A percentile compares a stretch with the other conserved stretches of the same genome.
These are phyloP conservation scores for Botia almorhae DNA, from an alignment of 2,797 vertebrate species.

Conservation along the genomic window DNA sequence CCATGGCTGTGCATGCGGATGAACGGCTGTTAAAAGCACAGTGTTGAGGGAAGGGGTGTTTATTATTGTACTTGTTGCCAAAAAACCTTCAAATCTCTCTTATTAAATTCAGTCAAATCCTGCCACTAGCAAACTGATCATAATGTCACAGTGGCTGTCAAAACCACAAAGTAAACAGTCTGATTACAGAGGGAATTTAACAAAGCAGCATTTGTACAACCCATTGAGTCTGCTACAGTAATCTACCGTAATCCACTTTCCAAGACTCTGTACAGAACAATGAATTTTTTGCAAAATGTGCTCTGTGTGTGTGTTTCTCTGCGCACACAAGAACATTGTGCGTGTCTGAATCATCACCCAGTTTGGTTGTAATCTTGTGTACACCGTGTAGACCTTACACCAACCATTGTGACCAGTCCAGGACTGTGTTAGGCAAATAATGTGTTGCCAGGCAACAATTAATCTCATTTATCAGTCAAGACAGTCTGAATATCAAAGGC, in stretches of 20 bases:
- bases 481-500: conserved; percentile 34
- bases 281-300: neutral
- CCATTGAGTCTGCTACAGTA: neutral
- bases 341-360: conserved; percentile 14
- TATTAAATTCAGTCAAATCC: conserved; percentile 7
- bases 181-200: conserved; percentile 3
- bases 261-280: neutral
- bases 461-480: conserved; percentile 50
- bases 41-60: neutral
- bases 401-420: conserved; percentile 32
- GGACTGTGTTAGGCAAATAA: conserved; percentile 54
- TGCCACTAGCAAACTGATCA: neutral
- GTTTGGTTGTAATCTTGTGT: conserved; percentile 27
- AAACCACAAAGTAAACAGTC: neutral
- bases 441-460: conserved; percentile 57
- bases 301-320: conserved; percentile 5
- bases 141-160: neutral
- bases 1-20: conserved; percentile 32
- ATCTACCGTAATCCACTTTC: conserved; percentile 29
- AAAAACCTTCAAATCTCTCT: neutral
- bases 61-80: conserved; percentile 23
- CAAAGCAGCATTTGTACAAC: neutral
- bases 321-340: conserved; percentile 8
- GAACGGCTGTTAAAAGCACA: conserved; percentile 30
- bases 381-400: conserved; percentile 29